Percentiles rank a stretch among this genome's conserved stretches.
Evolutionary conservation across 2,113 vertebrate species (phyloP).

Genomic region (Takifugu flavidus): DNA sequence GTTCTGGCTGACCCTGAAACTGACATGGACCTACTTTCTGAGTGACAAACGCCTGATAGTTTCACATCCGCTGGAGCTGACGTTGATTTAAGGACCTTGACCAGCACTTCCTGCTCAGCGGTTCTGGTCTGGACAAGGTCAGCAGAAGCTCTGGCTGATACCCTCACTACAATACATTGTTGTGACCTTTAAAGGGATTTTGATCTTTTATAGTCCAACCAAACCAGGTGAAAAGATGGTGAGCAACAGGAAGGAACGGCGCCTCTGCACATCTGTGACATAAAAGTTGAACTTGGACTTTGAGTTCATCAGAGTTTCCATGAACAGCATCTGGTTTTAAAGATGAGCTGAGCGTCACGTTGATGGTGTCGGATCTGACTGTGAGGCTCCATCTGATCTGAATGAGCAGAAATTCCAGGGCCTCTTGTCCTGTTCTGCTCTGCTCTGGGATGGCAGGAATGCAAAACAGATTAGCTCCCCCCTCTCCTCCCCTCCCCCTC

Average conservation of each 20-base stretch:
- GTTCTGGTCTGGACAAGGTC: neutral
- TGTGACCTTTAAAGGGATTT: too few species aligned
- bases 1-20: constrained; percentile 20
- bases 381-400: constrained; percentile 56
- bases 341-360: neutral
- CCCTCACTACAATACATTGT: too few species aligned
- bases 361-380: neutral
- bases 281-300: neutral
- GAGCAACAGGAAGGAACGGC: too few species aligned
- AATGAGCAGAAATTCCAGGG: constrained; percentile 64
- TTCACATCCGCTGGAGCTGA: neutral
- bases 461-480: constrained; percentile 51
- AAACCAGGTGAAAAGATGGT: too few species aligned
- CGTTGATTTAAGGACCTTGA: neutral
- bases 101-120: too few species aligned
- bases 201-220: too few species aligned
- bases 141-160: too few species aligned
- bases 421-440: constrained; percentile 56
- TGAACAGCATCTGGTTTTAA: neutral
- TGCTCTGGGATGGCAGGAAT: constrained; percentile 64
- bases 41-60: constrained; percentile 13
- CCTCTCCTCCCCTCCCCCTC: constrained; percentile 62
- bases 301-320: too few species aligned
- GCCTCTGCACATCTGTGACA: too few species aligned
- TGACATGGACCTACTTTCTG: constrained; percentile 15